Base-by-base conservation (phyloP, 2,888 invertebrate genomes). In the Schrankia costaestrigalis region DNA sequence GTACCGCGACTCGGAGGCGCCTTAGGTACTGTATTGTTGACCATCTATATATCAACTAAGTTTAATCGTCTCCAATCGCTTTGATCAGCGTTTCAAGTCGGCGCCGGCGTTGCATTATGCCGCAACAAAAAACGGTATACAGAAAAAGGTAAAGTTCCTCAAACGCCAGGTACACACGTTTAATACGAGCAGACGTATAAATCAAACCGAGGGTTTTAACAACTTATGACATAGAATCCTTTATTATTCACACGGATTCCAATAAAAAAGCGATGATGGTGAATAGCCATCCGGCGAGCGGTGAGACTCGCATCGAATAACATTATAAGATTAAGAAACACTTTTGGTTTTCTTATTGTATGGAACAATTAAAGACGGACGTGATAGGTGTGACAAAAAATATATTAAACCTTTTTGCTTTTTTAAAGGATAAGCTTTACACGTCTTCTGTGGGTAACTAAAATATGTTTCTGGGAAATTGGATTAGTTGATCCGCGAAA, bases 141-240 rank as follows among this genome's bases (percentile, higher is more conserved):
- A 67, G 57, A 70, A 65, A 67, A 71, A 64, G 54, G 50, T 64
- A 62, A 55, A 49, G 53, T 46, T 56, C 50, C 45, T 64, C 59
- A 72, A 76, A 74, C 71, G 67, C 68, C 74, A 76, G 77, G 71
- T 75, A 75, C 55, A 62, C 59, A 30, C 58, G 50, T 48, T 56
- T 54, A 54, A 54, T 57, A 36, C 36, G 46, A 48, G 44, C 68
- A 70, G 71, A 69, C 71, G 48, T 67, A 82, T 81, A 82, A 82
- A 81, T 82, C 84, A 85, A 78, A 73, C 53, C 56, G 59, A 56
- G 52, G 59, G 51, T 67, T 64, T 70, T 75, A 78, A 81, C 76
- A 75, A 71, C 80, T 78, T 77, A 78, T 84, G 84, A 82, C 80
- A 81, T 77, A 74, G 81, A 83, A 71, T 79, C 73, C 76, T 81